Conservation (phyloP, 2,888 invertebrate genomes). For the Trisateles emortualis region DNA sequence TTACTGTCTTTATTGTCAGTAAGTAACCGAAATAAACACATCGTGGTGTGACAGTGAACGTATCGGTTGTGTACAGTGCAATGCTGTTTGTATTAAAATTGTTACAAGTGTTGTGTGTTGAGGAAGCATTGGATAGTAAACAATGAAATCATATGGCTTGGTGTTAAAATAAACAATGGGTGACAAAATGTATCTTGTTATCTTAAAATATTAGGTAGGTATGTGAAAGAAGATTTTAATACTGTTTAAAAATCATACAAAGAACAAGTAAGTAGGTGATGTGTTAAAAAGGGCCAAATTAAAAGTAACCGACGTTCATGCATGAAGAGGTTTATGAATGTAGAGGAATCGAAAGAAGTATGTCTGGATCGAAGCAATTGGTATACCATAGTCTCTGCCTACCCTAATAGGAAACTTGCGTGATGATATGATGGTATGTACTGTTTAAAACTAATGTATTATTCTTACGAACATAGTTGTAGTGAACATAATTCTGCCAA, state of each 20-base stretch:
- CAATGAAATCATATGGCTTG: slow-evolving; percentile 4
- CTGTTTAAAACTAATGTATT: no score
- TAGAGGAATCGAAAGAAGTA: no score
- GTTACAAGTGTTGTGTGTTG: slow-evolving; percentile 4
- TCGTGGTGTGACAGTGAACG: slow-evolving; percentile 58
- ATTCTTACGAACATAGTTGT: no score
- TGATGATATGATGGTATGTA: no score
- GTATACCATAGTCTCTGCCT: no score
- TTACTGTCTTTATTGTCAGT: slow-evolving; percentile 50
- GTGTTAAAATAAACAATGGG: background rate
- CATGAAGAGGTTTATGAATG: no score
- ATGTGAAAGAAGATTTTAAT: background rate
- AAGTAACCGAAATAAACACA: slow-evolving; percentile 71
- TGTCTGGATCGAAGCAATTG: no score
- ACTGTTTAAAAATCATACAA: slow-evolving; percentile 1
- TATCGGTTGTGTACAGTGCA: slow-evolving; percentile 64
- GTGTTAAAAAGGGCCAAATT: no score
- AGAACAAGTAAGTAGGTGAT: no score
- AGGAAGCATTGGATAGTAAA: slow-evolving; percentile 28
- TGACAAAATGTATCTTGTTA: slow-evolving; percentile 1
- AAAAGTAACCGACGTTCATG: no score
- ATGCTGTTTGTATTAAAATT: slow-evolving; percentile 24
- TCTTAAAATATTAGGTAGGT: slow-evolving; percentile 1
- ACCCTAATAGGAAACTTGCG: no score
- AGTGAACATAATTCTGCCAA: no score